Conservation (phyloP, 2,797 vertebrate genomes). For the Syngnathus acus region DNA sequence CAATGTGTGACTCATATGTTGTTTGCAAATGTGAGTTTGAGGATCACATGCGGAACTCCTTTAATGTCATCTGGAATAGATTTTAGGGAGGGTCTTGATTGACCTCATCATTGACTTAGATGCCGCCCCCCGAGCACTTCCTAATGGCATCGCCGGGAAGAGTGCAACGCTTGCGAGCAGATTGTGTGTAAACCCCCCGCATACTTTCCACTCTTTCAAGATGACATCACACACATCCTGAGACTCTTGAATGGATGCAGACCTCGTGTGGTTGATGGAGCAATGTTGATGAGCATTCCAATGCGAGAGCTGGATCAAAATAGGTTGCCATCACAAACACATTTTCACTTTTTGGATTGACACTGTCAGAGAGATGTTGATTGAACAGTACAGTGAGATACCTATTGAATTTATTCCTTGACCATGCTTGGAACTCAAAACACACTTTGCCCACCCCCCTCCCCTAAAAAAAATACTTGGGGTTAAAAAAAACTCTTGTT, state of each 20-base stretch:
- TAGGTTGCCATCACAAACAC: not conserved
- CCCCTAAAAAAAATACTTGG: too few relatives aligned
- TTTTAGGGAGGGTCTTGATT: constrained; percentile 44
- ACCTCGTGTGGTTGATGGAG: constrained; percentile 1
- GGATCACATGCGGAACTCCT: constrained; percentile 41
- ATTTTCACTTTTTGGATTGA: not conserved
- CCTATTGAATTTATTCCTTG: too few relatives aligned
- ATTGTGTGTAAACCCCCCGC: not conserved
- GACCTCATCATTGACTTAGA: constrained; percentile 23
- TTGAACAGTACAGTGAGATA: not conserved
- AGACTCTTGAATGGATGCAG: constrained; percentile 7
- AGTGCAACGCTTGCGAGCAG: constrained; percentile 6
- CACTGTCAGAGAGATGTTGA: not conserved
- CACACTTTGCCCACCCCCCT: not conserved
- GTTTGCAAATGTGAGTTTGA: constrained; percentile 8
- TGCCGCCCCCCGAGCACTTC: not conserved
- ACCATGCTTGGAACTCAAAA: not conserved
- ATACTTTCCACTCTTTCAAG: constrained; percentile 7
- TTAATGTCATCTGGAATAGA: constrained; percentile 50
- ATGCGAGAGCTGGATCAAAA: not conserved
- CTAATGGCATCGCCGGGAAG: constrained; percentile 28
- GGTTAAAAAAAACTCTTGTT: too few relatives aligned
- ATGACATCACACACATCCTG: constrained; percentile 10
- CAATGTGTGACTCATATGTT: constrained; percentile 19
- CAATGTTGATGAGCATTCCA: not conserved